Base-by-base conservation (phyloP, 2,888 invertebrate species). In the Idaea biselata region DNA sequence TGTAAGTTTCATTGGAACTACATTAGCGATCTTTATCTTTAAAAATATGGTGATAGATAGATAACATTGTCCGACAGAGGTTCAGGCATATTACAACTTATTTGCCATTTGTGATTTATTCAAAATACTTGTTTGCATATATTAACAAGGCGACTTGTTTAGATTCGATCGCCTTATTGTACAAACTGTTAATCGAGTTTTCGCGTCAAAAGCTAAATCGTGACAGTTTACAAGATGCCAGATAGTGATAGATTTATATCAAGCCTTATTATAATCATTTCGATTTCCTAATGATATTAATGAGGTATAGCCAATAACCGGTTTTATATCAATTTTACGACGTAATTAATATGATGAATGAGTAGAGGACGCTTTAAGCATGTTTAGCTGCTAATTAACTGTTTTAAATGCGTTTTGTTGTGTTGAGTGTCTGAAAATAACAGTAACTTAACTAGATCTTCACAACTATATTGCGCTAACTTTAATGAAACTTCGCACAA, bases 81-180 rank as follows among this genome's bases (percentile, higher is more conserved):
- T 11, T 11, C 44, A 7, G 11, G 44, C 18, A 7, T 56, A 11
- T 18, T 56, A 18, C 17, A 56, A 78, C 73, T 76, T 81, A 81
- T 85, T 84, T 81, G 81, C 84, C 81, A 84, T 87, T 86, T 80
- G 76, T 71, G 77, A 76, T 79, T 84, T 81, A 86, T 86, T 87
- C 86, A 84, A 81, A 74, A 78, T 74, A 74, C 70, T 82, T 78
- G 79, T 87, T 87, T 83, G 83, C 84, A 86, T 88, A 83, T 56
- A 18, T 18, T 79, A 83, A 88, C 84, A 84, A 83, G 82, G 70
- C 77, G 80, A 80, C 79, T 76, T 77, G 71, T 79, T 81, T 81
- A 70, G 67, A 78, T 82, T 82, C 80, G 77, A 84, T 87, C 82
- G 81, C 79, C 76, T 81, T 81, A 81, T 83, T 82, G 79, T 81